Evolutionary conservation across 1,140 invertebrate genomes (phyloP).

Genomic region (Tyrophagus putrescentiae): DNA sequence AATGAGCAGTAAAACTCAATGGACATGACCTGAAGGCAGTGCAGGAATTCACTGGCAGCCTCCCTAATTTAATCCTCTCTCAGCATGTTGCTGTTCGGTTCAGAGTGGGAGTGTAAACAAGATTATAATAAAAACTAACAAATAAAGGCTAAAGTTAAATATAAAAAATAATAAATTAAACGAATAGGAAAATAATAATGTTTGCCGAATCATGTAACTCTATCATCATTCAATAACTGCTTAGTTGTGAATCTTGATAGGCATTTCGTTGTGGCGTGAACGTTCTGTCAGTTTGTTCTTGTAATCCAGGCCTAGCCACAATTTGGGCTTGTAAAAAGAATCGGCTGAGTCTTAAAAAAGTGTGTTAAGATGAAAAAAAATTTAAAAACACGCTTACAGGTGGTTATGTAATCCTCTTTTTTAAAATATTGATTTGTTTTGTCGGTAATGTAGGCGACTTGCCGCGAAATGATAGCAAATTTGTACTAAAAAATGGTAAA

Average conservation of each 20-base stretch:
- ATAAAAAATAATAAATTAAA: too few species aligned
- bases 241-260: conserved; percentile 95
- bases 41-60: too few species aligned
- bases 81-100: too few species aligned
- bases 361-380: conserved; percentile 19
- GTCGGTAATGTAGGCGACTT: conserved; percentile 61
- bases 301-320: conserved; percentile 95
- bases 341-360: conserved; percentile 10
- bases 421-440: conserved; percentile 54
- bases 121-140: too few species aligned
- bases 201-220: too few species aligned
- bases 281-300: conserved; percentile 93
- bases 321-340: conserved; percentile 39
- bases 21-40: too few species aligned
- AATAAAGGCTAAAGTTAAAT: too few species aligned
- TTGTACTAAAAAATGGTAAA: conserved; percentile 56
- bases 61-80: too few species aligned
- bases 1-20: too few species aligned
- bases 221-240: too few species aligned
- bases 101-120: too few species aligned
- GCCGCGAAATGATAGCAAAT: conserved; percentile 72
- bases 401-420: conserved; percentile 41
- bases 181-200: too few species aligned
- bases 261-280: conserved; percentile 91
- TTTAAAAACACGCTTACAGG: conserved; percentile 36